Evolutionary conservation across 2,888 invertebrate species (phyloP), one percentile per base, ranked within the genome.

Genomic region (Syritta pipiens): DNA sequence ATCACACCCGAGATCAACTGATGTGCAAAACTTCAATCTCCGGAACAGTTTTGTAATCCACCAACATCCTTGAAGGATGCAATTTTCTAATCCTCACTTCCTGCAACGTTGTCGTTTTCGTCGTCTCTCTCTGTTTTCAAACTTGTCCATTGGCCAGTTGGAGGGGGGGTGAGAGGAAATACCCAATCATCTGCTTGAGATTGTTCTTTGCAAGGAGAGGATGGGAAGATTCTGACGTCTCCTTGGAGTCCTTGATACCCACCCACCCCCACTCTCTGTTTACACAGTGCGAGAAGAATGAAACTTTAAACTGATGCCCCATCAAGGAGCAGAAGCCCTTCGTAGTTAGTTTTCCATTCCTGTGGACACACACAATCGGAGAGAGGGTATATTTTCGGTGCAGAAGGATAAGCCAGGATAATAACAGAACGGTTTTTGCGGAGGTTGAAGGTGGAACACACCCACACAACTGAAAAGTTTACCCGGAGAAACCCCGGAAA

Each of bases 11-110:
- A 46, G 53, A 46, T 44, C 46, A 51, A 71, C 22, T 53, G 60
- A 60, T 51, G 60, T 44, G 51, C 53, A 62, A 62, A 60, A 62
- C 71, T 71, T 71, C 62, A 71, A 71, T 48, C 71, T 62, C 71
- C 71, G 62, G 71, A 71, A 71, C 62, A 62, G 71, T 71, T 71
- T 71, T 53, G 62, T 55, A 55, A 62, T 17, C 71, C 53, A 62
- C 71, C 71, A 48, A 63, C 71, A 71, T 71, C 71, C 71, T 71
- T 53, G 30, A 40, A 71, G 71, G 71, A 71, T 71, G 71, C 71
- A 71, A 71, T 71, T 71, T 62, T 71, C 71, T 71, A 71, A 71
- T 62, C 71, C 48, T 48, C 37, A 71, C 71, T 71, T 71, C 71
- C 71, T 62, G 55, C 48, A 67, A 55, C 10, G 46, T 32, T 49